These are phyloP conservation scores for Capromys pilorides DNA, from an alignment of 2,797 vertebrate genomes.

Conservation along the genomic window DNA sequence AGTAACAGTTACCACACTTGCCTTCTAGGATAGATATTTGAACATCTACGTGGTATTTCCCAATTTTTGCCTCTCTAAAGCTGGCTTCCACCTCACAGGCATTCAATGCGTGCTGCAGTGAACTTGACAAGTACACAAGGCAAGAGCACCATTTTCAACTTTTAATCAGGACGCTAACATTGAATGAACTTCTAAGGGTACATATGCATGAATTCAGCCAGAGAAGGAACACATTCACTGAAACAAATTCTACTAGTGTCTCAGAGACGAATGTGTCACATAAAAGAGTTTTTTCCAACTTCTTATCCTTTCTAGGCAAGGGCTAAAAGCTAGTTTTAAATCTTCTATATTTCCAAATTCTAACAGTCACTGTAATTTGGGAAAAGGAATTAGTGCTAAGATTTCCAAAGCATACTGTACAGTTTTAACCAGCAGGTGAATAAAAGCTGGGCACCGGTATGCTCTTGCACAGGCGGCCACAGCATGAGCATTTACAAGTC, in stretches of 20 bases:
- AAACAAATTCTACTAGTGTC: neutral
- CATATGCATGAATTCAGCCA: neutral
- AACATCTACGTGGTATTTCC: neutral
- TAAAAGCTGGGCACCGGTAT: neutral
- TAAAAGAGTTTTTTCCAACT: neutral
- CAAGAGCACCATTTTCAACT: neutral
- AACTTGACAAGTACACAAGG: slow-evolving; percentile 18
- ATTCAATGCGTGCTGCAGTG: neutral
- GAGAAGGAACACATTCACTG: neutral
- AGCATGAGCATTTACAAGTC: neutral
- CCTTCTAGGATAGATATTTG: neutral
- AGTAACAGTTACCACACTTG: neutral
- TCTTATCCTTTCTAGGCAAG: neutral
- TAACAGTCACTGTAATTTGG: neutral
- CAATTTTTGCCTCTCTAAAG: slow-evolving; percentile 38
- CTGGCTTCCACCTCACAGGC: slow-evolving; percentile 18
- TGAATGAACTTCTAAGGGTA: neutral
- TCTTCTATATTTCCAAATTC: neutral
- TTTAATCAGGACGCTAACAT: slow-evolving; percentile 9
- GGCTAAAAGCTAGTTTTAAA: neutral
- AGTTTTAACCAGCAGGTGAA: neutral
- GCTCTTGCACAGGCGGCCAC: neutral
- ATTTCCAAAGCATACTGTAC: neutral
- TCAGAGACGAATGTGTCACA: neutral
- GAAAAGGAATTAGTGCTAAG: neutral